Evolutionary conservation across 2,113 vertebrate genomes (phyloP).

Genomic region (Capra hircus): DNA sequence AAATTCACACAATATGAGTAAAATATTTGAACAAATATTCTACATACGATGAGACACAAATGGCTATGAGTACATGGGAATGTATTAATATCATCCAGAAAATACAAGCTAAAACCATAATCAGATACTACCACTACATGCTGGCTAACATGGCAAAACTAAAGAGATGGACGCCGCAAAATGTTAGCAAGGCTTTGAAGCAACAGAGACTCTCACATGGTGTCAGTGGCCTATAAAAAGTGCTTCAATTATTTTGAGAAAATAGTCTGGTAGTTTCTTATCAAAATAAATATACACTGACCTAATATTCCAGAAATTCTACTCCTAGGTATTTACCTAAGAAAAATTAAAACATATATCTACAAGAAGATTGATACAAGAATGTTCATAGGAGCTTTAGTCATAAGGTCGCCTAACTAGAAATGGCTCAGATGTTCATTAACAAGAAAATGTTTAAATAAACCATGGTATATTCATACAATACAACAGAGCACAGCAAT

Average conservation of each 20-base stretch:
- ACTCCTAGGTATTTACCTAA: background rate
- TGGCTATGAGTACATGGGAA: background rate
- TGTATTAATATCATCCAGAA: background rate
- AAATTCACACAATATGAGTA: background rate
- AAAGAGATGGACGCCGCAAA: background rate
- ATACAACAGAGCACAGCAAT: background rate
- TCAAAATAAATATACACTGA: background rate
- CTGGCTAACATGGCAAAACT: background rate
- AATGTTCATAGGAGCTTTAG: background rate
- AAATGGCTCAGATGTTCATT: background rate
- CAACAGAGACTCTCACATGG: background rate
- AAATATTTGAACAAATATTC: constrained; percentile 18
- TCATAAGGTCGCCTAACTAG: background rate
- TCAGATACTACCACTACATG: background rate
- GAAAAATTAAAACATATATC: background rate
- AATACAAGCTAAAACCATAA: background rate
- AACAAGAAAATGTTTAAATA: background rate
- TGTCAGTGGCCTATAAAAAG: background rate
- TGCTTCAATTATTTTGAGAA: background rate
- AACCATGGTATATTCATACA: background rate
- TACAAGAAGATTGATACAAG: background rate
- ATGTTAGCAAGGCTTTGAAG: background rate
- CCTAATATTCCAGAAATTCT: background rate
- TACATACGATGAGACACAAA: background rate
- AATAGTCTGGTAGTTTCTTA: background rate